Conservation (phyloP, 2,888 invertebrate species). For the Troides helena region DNA sequence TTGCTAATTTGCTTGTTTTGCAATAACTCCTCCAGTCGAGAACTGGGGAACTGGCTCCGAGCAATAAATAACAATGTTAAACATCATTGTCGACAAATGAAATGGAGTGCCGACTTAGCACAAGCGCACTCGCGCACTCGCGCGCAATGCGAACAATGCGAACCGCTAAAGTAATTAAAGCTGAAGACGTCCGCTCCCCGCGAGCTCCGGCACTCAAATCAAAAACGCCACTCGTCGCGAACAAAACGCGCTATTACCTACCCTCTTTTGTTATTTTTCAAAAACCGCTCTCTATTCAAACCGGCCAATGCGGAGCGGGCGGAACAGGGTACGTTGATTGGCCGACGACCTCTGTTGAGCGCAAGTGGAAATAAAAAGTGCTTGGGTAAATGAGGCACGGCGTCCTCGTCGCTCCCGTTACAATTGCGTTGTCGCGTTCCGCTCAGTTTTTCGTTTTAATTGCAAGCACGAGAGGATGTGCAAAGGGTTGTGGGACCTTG, state of each 20-base stretch:
- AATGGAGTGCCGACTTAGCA: conserved; percentile 57
- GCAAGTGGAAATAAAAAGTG: conserved; percentile 77
- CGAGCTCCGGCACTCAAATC: conserved; percentile 67
- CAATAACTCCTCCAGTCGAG: conserved; percentile 53
- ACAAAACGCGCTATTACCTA: conserved; percentile 79
- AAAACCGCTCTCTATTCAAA: conserved; percentile 76
- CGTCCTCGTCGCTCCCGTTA: conserved; percentile 58
- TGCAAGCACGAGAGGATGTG: conserved; percentile 76
- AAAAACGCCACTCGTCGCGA: conserved; percentile 73
- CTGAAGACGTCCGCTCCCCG: conserved; percentile 66
- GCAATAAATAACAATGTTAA: conserved; percentile 76
- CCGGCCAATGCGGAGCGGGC: conserved; percentile 75
- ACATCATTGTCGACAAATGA: conserved; percentile 53
- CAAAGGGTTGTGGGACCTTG: conserved; percentile 77
- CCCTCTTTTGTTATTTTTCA: conserved; percentile 75
- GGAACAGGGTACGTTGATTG: conserved; percentile 75
- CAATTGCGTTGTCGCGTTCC: conserved; percentile 51
- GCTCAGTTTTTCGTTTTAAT: conserved; percentile 77
- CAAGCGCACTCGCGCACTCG: conserved; percentile 58
- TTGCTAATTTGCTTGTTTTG: conserved; percentile 71
- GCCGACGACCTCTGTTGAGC: conserved; percentile 75
- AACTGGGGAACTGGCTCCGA: conserved; percentile 47
- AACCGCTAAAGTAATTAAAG: conserved; percentile 69
- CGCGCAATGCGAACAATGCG: conserved; percentile 56
- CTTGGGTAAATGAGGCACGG: conserved; percentile 73